phyloP scores from a whole-genome alignment of 2,113 vertebrate species.

The Tragelaphus strepsiceros region DNA sequence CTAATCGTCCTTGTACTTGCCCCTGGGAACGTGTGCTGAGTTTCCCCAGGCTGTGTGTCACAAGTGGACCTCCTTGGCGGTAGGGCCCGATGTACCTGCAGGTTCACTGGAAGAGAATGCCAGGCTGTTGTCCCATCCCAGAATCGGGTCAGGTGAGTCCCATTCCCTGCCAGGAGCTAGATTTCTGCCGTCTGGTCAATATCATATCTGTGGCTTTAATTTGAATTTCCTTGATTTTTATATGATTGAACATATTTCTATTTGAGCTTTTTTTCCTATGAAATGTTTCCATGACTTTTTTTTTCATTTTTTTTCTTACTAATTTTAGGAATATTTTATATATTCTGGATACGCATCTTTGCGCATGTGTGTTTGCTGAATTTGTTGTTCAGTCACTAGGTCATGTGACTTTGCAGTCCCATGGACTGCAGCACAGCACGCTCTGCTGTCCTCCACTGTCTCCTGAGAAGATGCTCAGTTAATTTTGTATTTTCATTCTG shows the following conservation, averaged over 20 bases:
- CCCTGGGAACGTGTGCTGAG: neutral
- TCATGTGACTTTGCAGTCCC: rapidly evolving
- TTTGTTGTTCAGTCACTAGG: neutral
- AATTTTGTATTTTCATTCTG: neutral
- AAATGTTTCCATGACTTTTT: neutral
- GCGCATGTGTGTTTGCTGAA: neutral
- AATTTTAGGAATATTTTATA: neutral
- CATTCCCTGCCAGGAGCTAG: neutral
- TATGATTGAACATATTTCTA: neutral
- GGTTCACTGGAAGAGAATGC: neutral
- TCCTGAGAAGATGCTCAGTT: neutral
- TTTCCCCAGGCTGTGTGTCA: neutral
- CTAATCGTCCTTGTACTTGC: rapidly evolving
- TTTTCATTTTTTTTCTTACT: neutral
- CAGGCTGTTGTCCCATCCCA: neutral
- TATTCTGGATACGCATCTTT: neutral
- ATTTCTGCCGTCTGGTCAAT: neutral
- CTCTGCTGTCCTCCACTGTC: neutral
- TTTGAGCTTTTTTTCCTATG: neutral
- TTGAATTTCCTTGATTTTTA: neutral
- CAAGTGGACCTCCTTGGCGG: neutral
- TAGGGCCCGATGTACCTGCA: neutral
- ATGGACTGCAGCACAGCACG: neutral
- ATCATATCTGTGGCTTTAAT: neutral
- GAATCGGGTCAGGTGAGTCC: neutral